These are phyloP conservation scores for Fragum whitleyi DNA, from an alignment of 2,888 invertebrate species.

Conservation along the genomic window DNA sequence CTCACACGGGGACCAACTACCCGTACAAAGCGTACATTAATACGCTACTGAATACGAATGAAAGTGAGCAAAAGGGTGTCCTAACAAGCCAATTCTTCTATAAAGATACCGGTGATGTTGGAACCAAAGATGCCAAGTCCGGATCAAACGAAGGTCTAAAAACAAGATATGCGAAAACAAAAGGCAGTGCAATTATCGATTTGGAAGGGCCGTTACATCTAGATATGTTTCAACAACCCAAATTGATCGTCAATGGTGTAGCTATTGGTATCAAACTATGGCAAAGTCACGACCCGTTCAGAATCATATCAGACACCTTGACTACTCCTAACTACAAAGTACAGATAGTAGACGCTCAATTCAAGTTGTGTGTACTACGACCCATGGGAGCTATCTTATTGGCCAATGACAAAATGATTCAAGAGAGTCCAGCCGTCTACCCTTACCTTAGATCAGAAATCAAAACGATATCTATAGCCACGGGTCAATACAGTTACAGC, in stretches of 20 bases:
- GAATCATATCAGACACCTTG: slow-evolving; percentile 36
- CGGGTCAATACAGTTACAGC: slow-evolving; percentile 46
- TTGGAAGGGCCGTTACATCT: slow-evolving; percentile 45
- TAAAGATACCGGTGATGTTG: slow-evolving; percentile 48
- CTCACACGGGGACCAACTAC: slow-evolving; percentile 51
- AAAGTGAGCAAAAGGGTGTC: not conserved
- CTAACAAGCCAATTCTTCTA: slow-evolving; percentile 39
- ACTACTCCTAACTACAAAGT: slow-evolving; percentile 26
- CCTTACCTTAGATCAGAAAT: slow-evolving; percentile 45
- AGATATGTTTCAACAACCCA: slow-evolving; percentile 49
- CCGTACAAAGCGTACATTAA: slow-evolving; percentile 64
- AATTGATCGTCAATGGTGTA: slow-evolving; percentile 50
- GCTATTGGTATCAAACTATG: slow-evolving; percentile 49
- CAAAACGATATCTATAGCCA: slow-evolving; percentile 51
- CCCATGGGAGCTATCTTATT: slow-evolving; percentile 36
- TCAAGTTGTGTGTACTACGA: slow-evolving; percentile 53
- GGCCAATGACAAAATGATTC: slow-evolving; percentile 41
- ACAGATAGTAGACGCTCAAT: slow-evolving; percentile 49
- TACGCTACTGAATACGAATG: slow-evolving; percentile 49
- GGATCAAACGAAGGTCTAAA: slow-evolving; percentile 46
- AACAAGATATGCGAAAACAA: slow-evolving; percentile 23
- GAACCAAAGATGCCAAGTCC: slow-evolving; percentile 32
- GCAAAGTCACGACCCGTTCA: slow-evolving; percentile 40
- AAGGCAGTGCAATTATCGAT: slow-evolving; percentile 46
- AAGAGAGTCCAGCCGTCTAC: slow-evolving; percentile 42